Evolutionary conservation across 1,140 invertebrate genomes (phyloP).

Genomic region (Drosophila tani): DNA sequence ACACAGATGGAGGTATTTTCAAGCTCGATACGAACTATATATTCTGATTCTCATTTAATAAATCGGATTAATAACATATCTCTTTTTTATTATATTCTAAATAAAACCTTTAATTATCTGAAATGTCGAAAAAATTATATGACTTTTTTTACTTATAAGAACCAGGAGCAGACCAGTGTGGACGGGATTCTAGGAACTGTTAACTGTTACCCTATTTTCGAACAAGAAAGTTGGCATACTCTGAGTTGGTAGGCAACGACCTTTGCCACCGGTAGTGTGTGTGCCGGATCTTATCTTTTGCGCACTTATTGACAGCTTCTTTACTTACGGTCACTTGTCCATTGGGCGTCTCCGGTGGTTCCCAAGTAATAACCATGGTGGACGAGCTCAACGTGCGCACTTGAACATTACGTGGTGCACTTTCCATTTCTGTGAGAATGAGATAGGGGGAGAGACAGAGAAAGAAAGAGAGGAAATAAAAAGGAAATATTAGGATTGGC

Average conservation of each 20-base stretch:
- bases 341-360: conserved; percentile 98
- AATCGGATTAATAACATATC: too few relatives aligned
- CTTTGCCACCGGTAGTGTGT: neutral
- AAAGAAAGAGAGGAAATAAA: conserved; percentile 1
- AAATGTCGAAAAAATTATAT: too few relatives aligned
- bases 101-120: too few relatives aligned
- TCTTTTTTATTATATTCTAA: too few relatives aligned
- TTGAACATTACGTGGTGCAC: conserved; percentile 96
- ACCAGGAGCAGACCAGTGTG: neutral
- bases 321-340: conserved; percentile 96
- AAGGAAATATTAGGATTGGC: conserved; percentile 46
- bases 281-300: conserved; percentile 43
- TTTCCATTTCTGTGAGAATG: conserved; percentile 92
- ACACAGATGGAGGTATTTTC: too few relatives aligned
- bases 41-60: too few relatives aligned
- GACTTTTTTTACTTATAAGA: too few relatives aligned
- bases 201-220: neutral
- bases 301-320: conserved; percentile 80
- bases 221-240: conserved; percentile 46
- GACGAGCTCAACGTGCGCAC: conserved; percentile 96
- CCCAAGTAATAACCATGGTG: conserved; percentile 98
- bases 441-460: conserved; percentile 19
- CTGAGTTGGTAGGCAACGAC: conserved; percentile 25
- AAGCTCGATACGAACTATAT: too few relatives aligned
- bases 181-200: conserved; percentile 17